A percentile compares a stretch with the other conserved stretches of the same genome.
Conservation (phyloP, 2,113 vertebrate genomes). For the Pedionomus torquatus region DNA sequence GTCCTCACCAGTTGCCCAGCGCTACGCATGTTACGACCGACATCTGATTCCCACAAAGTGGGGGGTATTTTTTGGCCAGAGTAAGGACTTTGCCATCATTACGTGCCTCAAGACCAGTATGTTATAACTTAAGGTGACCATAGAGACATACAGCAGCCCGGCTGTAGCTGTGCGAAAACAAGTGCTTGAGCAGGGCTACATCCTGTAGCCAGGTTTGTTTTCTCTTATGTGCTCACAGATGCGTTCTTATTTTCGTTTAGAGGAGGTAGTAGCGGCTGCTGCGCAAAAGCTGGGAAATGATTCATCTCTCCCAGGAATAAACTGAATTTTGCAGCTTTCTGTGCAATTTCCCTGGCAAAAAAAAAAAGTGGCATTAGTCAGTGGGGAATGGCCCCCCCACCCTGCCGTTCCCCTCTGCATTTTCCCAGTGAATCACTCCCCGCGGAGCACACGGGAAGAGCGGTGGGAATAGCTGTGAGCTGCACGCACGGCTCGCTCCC, state of each 20-base stretch:
- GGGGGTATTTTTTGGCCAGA: not conserved
- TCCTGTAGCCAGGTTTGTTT: not conserved
- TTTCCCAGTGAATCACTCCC: not conserved
- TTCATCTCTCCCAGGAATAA: not conserved
- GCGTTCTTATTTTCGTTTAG: not conserved
- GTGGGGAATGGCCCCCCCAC: not conserved
- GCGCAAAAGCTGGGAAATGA: not conserved
- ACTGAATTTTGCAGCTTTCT: not conserved
- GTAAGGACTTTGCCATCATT: not conserved
- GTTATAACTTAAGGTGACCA: not conserved
- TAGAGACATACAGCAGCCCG: not conserved
- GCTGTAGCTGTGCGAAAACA: not conserved
- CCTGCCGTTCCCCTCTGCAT: not conserved
- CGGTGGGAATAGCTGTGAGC: not conserved
- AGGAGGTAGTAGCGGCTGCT: not conserved
- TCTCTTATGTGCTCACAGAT: not conserved
- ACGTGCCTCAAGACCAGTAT: not conserved
- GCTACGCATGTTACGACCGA: not conserved
- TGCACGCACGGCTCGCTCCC: fast-evolving
- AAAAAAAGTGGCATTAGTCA: not conserved
- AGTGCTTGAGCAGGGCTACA: not conserved
- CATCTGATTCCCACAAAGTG: not conserved
- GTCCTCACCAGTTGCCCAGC: not conserved
- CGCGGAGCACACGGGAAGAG: fast-evolving
- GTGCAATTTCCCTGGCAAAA: not conserved